Conservation (phyloP, 2,888 invertebrate genomes). For the Marronus borbonicus region DNA sequence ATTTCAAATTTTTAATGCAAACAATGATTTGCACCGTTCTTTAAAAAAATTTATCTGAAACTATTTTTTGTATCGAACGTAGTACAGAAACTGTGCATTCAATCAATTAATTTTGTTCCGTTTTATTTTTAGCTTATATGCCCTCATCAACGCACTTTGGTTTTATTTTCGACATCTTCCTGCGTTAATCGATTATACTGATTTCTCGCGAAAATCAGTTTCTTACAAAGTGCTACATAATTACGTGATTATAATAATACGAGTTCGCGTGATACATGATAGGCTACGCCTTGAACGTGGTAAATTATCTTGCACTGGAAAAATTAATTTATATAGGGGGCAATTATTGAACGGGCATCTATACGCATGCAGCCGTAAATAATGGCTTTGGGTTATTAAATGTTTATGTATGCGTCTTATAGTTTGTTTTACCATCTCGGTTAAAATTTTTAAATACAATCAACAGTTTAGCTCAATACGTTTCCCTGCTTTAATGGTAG, state of each 20-base stretch:
- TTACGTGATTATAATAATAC: constrained; percentile 13
- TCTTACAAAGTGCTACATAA: not conserved
- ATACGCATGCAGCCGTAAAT: not conserved
- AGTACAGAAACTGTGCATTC: too few species aligned
- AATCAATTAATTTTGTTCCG: too few species aligned
- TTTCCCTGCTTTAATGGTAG: too few species aligned
- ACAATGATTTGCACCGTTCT: too few species aligned
- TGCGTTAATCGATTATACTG: constrained; percentile 1
- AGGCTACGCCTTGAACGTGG: not conserved
- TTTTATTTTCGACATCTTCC: constrained; percentile 1
- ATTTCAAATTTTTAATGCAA: too few species aligned
- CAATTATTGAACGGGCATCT: not conserved
- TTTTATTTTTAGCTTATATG: not conserved
- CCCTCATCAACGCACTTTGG: not conserved
- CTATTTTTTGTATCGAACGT: too few species aligned
- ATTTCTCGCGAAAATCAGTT: not conserved
- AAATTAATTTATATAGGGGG: constrained; percentile 21
- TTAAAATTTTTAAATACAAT: not conserved
- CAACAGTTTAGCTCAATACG: too few species aligned
- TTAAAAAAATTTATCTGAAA: too few species aligned
- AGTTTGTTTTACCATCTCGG: not conserved
- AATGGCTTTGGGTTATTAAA: not conserved
- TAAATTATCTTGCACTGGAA: constrained; percentile 2
- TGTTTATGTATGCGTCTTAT: not conserved
- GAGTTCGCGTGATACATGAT: not conserved